These are phyloP conservation scores for Dryas iulia DNA, from an alignment of 1,140 invertebrate species.

Conservation along the genomic window DNA sequence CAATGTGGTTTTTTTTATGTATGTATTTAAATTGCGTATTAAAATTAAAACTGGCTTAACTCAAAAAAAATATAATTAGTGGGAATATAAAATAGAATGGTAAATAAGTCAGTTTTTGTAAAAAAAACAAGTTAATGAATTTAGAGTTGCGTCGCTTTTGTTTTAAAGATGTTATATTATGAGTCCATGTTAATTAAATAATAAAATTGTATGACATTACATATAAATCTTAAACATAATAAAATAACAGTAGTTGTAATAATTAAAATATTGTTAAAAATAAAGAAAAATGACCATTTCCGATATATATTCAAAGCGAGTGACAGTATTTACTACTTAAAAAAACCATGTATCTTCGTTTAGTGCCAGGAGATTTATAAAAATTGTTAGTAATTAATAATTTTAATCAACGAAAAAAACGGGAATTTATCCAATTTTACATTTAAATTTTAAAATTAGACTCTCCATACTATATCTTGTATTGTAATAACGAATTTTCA, in stretches of 20 bases:
- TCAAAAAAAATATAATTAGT: neutral
- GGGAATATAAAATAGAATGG: too few relatives aligned
- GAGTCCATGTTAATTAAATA: too few relatives aligned
- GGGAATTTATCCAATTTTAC: neutral
- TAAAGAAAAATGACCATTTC: too few relatives aligned
- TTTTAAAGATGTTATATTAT: neutral
- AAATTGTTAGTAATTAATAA: neutral
- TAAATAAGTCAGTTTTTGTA: neutral
- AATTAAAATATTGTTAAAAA: too few relatives aligned
- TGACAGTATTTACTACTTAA: neutral
- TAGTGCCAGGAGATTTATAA: neutral
- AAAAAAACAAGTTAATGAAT: neutral
- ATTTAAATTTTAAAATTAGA: neutral
- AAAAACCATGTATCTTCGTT: neutral
- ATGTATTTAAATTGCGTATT: too few relatives aligned
- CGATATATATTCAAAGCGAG: neutral
- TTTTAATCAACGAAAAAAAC: constrained; percentile 2
- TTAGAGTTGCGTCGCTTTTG: neutral
- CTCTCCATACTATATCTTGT: neutral
- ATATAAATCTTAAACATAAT: too few relatives aligned
- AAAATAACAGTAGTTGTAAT: too few relatives aligned
- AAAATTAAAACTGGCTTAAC: too few relatives aligned
- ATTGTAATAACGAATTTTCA: too few relatives aligned
- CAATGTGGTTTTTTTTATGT: neutral
- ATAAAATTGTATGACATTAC: neutral